Percentiles rank a stretch among this genome's conserved stretches.
Evolutionary conservation across 2,113 vertebrate species (phyloP).

Genomic region (Hylia prasina): DNA sequence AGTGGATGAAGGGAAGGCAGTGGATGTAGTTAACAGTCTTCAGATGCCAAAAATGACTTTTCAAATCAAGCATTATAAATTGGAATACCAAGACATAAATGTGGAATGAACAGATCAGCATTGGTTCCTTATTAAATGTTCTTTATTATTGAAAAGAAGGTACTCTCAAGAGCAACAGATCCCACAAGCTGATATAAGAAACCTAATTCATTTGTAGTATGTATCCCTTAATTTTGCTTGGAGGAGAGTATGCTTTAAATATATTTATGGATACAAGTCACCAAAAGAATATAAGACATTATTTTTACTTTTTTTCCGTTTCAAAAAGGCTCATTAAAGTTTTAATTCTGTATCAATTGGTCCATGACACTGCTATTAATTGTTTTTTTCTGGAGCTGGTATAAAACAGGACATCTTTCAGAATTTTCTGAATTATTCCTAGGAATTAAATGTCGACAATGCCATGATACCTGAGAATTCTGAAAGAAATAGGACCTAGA

Average conservation of each 20-base stretch:
- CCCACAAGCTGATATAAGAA: not conserved
- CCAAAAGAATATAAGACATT: not conserved
- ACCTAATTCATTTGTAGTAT: not conserved
- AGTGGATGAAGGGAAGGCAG: not conserved
- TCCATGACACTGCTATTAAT: not conserved
- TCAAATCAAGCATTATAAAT: not conserved
- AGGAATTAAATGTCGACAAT: not conserved
- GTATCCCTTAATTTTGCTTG: not conserved
- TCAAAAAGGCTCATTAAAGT: not conserved
- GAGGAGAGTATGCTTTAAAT: not conserved
- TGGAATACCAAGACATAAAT: not conserved
- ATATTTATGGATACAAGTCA: not conserved
- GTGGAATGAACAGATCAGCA: not conserved
- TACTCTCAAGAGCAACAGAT: not conserved
- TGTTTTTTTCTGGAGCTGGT: not conserved
- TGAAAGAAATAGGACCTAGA: not conserved
- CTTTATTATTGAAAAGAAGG: not conserved
- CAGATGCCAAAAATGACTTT: not conserved
- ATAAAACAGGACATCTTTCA: not conserved
- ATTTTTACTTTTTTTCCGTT: not conserved
- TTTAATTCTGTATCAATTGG: not conserved
- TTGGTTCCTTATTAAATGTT: not conserved
- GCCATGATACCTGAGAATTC: not conserved
- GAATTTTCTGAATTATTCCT: not conserved
- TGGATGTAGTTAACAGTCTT: not conserved